Base-by-base conservation (phyloP, 2,888 invertebrate genomes). In the Thyatira batis region DNA sequence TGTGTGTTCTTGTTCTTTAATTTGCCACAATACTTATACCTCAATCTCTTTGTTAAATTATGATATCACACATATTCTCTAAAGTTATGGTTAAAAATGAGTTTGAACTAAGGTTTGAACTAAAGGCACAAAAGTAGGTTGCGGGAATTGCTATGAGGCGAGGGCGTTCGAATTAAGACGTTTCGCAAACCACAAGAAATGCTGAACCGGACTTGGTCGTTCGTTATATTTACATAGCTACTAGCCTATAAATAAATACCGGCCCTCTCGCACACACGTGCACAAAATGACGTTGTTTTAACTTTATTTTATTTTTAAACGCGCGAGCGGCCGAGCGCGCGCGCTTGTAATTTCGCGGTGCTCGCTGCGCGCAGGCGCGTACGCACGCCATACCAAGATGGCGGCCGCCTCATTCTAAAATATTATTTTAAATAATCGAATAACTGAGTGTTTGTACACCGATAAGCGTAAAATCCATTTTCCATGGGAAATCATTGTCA, bases 261-360 rank as follows among this genome's bases (percentile, higher is more conserved):
- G 84, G 85, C 82, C 76, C 80, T 77, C 87, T 82, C 91, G 79
- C 92, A 82, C 91, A 91, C 90, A 90, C 87, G 86, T 85, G 85
- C 85, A 85, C 82, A 87, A 86, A 83, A 84, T 89, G 89, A 89
- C 90, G 92, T 86, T 89, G 89, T 89, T 89, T 89, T 89, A 89
- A 87, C 84, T 91, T 89, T 91, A 91, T 90, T 91, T 91, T 92
- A 91, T 92, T 92, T 92, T 91, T 91, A 89, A 88, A 85, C 90
- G 78, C 80, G 84, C 84, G 76, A 82, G 85, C 85, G 83, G 83
- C 74, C 76, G 85, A 79, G 78, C 78, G 80, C 84, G 80, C 82
- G 78, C 87, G 65, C 78, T 83, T 90, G 89, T 92, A 91, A 92
- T 89, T 92, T 92, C 89, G 92, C 92, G 90, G 83, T 86, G 85